Evolutionary conservation across 2,113 vertebrate genomes (phyloP).

Genomic region (Platysteira castanea): DNA sequence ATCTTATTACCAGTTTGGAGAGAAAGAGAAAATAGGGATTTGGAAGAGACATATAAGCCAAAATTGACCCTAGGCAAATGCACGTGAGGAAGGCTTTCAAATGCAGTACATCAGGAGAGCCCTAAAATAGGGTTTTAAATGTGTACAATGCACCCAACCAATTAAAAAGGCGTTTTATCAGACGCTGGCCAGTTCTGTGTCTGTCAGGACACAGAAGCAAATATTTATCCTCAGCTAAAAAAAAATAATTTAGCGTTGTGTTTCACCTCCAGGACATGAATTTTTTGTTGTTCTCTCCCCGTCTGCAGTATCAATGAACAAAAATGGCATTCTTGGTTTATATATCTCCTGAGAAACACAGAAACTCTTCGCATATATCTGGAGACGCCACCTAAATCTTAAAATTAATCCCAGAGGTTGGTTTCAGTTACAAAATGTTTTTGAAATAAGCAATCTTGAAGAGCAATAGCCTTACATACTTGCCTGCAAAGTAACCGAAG

Average conservation of each 20-base stretch:
- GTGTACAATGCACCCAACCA: background rate
- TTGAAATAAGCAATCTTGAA: background rate
- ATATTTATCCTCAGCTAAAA: background rate
- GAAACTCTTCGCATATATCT: background rate
- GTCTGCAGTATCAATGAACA: background rate
- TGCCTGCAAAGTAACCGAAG: background rate
- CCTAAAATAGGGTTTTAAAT: background rate
- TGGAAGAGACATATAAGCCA: background rate
- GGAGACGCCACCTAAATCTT: background rate
- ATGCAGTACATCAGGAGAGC: background rate
- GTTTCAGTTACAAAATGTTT: background rate
- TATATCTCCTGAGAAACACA: background rate
- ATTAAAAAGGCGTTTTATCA: slow-evolving; percentile 16
- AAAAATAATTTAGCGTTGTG: background rate
- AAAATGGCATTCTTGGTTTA: background rate
- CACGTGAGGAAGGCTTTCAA: background rate
- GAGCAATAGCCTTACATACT: background rate
- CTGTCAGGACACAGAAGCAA: background rate
- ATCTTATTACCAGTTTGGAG: slow-evolving; percentile 21
- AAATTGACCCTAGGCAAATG: background rate
- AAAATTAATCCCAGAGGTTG: background rate
- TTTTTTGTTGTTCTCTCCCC: background rate
- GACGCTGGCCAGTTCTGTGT: background rate
- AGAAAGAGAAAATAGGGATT: background rate
- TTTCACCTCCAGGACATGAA: background rate